phyloP scores from a whole-genome alignment of 37 sponge, comb jelly and placozoan species.

The Beroe ovata region DNA sequence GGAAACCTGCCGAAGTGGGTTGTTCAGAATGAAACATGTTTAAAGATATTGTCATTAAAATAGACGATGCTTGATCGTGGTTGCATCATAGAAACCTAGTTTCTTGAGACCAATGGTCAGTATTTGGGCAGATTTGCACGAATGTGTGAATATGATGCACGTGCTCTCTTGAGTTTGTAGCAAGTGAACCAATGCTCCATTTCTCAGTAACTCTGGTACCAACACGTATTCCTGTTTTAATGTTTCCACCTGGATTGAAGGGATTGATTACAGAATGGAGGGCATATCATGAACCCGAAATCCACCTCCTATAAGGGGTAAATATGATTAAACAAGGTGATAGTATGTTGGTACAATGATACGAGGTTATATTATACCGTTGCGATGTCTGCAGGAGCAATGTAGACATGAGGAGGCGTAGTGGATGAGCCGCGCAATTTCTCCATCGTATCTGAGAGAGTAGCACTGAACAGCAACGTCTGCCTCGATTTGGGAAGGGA shows the following conservation, averaged over 20 bases:
- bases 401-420: conserved; percentile 10
- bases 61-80: no score
- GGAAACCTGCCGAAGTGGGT: conserved; percentile 72
- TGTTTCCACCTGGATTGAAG: neutral
- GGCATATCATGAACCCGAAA: no score
- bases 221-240: neutral
- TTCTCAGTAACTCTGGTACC: conserved; percentile 19
- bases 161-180: neutral
- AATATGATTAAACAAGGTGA: no score
- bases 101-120: conserved; percentile 66
- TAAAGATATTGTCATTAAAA: no score
- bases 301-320: no score
- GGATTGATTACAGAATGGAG: no score
- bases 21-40: no score
- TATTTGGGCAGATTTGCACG: conserved; percentile 50
- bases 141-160: conserved; percentile 53
- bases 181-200: neutral
- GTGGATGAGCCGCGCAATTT: conserved; percentile 69
- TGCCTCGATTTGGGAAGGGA: conserved; percentile 81
- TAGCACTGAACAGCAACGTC: conserved; percentile 97
- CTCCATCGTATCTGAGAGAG: conserved; percentile 81
- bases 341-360: neutral
- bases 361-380: no score
- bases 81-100: no score
- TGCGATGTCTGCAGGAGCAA: conserved; percentile 17